Percentiles rank a stretch among this genome's conserved stretches.
phyloP scores from a whole-genome alignment of 2,797 vertebrate species.

The Ctenopoma kingsleyae region DNA sequence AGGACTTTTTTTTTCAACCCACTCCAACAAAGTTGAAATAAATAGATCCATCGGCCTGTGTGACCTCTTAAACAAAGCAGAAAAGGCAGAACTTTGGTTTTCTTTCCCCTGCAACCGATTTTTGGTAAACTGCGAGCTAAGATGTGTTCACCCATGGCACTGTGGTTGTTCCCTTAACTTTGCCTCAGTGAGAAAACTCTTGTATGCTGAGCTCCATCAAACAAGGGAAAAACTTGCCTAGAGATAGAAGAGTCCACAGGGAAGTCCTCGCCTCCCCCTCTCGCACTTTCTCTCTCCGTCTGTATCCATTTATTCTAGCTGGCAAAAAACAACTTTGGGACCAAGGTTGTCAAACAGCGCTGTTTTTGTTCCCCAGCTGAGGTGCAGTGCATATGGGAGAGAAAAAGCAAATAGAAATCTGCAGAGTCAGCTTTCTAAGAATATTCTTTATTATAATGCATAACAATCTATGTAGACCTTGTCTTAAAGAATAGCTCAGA shows the following conservation, averaged over 20 bases:
- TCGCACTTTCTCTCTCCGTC: conserved; percentile 22
- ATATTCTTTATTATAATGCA: conserved; percentile 37
- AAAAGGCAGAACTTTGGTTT: conserved; percentile 27
- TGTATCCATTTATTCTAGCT: conserved; percentile 68
- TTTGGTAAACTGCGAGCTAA: conserved; percentile 37
- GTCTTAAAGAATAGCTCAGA: conserved; percentile 14
- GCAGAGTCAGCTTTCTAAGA: conserved; percentile 61
- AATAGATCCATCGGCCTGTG: conserved; percentile 33
- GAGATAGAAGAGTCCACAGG: conserved; percentile 64
- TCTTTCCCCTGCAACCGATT: conserved; percentile 28
- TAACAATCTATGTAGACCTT: conserved; percentile 25
- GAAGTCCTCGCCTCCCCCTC: conserved; percentile 49
- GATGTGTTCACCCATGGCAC: conserved; percentile 52
- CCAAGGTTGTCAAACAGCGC: conserved; percentile 61
- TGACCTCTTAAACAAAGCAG: conserved; percentile 38
- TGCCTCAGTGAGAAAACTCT: conserved; percentile 57
- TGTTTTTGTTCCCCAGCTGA: conserved; percentile 8
- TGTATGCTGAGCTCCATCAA: conserved; percentile 73
- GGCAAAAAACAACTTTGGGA: conserved; percentile 61
- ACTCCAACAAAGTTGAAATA: conserved; percentile 35
- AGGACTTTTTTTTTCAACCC: conserved; percentile 4
- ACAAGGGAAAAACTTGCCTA: conserved; percentile 67
- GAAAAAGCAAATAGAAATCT: conserved; percentile 44
- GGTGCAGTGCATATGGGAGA: conserved; percentile 6
- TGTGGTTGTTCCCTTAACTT: conserved; percentile 49